Base-by-base conservation (phyloP, 2,113 vertebrate species). In the Seriola rivoliana region DNA sequence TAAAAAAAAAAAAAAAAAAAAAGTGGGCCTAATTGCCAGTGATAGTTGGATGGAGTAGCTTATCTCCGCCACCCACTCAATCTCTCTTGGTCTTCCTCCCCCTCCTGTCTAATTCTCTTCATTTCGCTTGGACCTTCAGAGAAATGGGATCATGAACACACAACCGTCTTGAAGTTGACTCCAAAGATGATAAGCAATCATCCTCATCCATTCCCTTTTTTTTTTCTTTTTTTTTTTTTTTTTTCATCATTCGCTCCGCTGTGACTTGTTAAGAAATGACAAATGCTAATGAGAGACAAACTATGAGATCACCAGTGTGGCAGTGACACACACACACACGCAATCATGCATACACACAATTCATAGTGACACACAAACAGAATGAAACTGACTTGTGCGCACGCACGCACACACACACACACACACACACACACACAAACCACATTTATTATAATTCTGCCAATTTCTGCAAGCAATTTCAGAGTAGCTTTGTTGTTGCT, bases 401-500 rank as follows among this genome's bases (percentile, higher is more conserved):
- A 2, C 29, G 29, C 29, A 29, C 25, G 25, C 25, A 25, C 58
- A 74, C 36, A 71, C 58, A 64, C 75, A 83, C 50, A 80, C 54
- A 44, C 71, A 71, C 68, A 71, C 54, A 58, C 54, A 50, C 71
- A 71, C 68, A 64, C 25, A 36, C 34, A 85, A 88, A 84, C 91
- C 85, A 63, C 88, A 78, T 85, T 85, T 86, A 82, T 86, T 85
- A 89, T 25, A 75, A 85, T 79, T 80, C 82, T 81, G 80, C 86
- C 89, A 85, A 77, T 83, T 86, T 83, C 92, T 94, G 89, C 82
- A 80, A 92, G 89, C 89, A 92, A 82, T 94, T 91, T 87, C 80
- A 88, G 84, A 84, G 78, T 21, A 81, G 85, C 83, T 83, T 77
- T 86, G 83, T 85, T 85, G 88, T 80, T 85, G 70, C 87, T 88